Evolutionary conservation across 2,113 vertebrate genomes (phyloP).

Genomic region (Antechinus stuartii): DNA sequence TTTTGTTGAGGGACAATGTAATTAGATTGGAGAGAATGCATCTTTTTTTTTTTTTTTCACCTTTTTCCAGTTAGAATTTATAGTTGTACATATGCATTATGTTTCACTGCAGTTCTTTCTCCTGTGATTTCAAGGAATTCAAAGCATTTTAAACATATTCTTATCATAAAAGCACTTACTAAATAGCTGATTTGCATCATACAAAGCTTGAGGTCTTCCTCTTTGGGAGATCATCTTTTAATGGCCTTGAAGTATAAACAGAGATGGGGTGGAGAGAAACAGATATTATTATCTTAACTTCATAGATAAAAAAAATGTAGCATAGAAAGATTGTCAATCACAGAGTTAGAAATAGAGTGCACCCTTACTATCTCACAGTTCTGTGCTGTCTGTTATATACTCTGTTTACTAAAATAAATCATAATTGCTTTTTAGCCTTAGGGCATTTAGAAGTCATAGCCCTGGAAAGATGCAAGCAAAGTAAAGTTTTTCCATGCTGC

Average conservation of each 20-base stretch:
- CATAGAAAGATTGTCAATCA: not conserved
- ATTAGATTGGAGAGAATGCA: not conserved
- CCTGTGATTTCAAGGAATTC: not conserved
- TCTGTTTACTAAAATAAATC: slow-evolving; percentile 36
- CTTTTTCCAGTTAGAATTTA: not conserved
- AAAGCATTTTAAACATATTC: not conserved
- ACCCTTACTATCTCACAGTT: not conserved
- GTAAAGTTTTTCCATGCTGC: slow-evolving; percentile 7
- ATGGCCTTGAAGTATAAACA: not conserved
- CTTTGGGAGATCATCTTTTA: not conserved
- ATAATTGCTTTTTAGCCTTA: not conserved
- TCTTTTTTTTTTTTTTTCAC: not conserved
- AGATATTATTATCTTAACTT: not conserved
- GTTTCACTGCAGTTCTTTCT: not conserved
- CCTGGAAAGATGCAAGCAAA: not conserved
- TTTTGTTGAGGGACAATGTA: not conserved
- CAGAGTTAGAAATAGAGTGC: not conserved
- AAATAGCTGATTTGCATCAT: not conserved
- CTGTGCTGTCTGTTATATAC: not conserved
- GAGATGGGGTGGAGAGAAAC: not conserved
- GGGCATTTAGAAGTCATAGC: slow-evolving; percentile 1
- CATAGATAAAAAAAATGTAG: not conserved
- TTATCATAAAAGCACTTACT: not conserved
- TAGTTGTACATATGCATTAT: not conserved
- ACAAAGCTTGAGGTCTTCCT: not conserved